phyloP scores from a whole-genome alignment of 1,140 invertebrate species.

The Hormaphis cornu region DNA sequence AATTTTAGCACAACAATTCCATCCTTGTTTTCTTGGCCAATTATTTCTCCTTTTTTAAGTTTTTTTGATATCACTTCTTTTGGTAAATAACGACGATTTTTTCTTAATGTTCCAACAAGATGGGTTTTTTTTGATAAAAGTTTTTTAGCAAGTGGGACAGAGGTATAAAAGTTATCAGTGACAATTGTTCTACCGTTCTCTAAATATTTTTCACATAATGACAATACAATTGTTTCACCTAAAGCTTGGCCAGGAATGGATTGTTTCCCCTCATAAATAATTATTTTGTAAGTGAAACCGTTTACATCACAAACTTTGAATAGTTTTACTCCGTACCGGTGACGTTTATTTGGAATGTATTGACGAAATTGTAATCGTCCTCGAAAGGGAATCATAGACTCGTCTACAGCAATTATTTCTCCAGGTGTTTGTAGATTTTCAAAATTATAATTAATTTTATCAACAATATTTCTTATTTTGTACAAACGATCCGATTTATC shows the following conservation, averaged over 20 bases:
- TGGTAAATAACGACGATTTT: slow-evolving; percentile 36
- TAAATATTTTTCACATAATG: slow-evolving; percentile 10
- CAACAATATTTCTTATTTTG: slow-evolving; percentile 36
- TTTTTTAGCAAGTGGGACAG: slow-evolving; percentile 35
- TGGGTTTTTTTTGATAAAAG: slow-evolving; percentile 34
- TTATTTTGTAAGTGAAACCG: slow-evolving; percentile 38
- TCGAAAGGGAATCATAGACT: slow-evolving; percentile 41
- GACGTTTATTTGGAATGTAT: slow-evolving; percentile 42
- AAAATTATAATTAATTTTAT: slow-evolving; percentile 32
- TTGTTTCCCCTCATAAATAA: slow-evolving; percentile 36
- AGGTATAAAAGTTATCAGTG: slow-evolving; percentile 35
- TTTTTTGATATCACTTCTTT: not conserved
- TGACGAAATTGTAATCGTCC: slow-evolving; percentile 41
- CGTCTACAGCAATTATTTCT: slow-evolving; percentile 42
- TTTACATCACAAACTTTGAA: slow-evolving; percentile 40
- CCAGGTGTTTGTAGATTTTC: slow-evolving; percentile 34
- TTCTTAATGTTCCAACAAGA: slow-evolving; percentile 35
- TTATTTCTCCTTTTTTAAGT: not conserved
- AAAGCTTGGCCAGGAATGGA: not conserved
- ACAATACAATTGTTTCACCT: not conserved
- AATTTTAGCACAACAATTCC: slow-evolving; percentile 36
- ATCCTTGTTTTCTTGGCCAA: slow-evolving; percentile 33
- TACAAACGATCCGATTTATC: slow-evolving; percentile 31
- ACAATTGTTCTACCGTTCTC: not conserved
- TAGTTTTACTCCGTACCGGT: slow-evolving; percentile 42